Conservation (phyloP, 2,113 vertebrate genomes). For the Benitochromis conjunctus region DNA sequence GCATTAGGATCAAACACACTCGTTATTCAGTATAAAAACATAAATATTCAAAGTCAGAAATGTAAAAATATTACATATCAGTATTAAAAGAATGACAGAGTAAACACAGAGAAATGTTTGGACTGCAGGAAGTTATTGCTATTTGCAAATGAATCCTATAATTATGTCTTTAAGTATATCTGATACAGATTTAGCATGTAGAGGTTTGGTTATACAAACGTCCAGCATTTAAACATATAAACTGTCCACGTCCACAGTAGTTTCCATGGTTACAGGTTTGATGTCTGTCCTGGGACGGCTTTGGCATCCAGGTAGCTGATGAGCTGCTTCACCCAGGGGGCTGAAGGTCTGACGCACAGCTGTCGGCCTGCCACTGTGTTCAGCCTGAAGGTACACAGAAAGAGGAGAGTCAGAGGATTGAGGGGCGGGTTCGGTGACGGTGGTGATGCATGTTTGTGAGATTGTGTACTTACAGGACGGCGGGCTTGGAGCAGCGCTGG, state of each 20-base stretch:
- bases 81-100: fast-evolving
- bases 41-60: not conserved
- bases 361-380: slow-evolving; percentile 17
- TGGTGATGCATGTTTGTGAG: not conserved
- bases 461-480: slow-evolving; percentile 59
- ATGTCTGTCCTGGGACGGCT: not conserved
- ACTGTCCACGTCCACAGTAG: not conserved
- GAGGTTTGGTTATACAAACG: not conserved
- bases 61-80: not conserved
- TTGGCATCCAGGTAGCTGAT: slow-evolving; percentile 29
- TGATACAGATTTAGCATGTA: not conserved
- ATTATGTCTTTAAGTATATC: not conserved
- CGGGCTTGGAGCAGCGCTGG: slow-evolving; percentile 61
- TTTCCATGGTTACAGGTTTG: slow-evolving; percentile 17
- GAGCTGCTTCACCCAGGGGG: slow-evolving; percentile 54
- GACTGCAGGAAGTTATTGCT: not conserved
- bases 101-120: not conserved
- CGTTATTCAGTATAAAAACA: not conserved
- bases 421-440: not conserved
- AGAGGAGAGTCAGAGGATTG: not conserved
- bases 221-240: not conserved
- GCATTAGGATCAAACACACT: not conserved
- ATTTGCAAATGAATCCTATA: not conserved
- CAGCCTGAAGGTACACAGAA: slow-evolving; percentile 47
- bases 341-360: slow-evolving; percentile 57